Evolutionary conservation across 2,888 invertebrate genomes (phyloP), one percentile per base, ranked within the genome.

Genomic region (Odontocolon sp.): DNA sequence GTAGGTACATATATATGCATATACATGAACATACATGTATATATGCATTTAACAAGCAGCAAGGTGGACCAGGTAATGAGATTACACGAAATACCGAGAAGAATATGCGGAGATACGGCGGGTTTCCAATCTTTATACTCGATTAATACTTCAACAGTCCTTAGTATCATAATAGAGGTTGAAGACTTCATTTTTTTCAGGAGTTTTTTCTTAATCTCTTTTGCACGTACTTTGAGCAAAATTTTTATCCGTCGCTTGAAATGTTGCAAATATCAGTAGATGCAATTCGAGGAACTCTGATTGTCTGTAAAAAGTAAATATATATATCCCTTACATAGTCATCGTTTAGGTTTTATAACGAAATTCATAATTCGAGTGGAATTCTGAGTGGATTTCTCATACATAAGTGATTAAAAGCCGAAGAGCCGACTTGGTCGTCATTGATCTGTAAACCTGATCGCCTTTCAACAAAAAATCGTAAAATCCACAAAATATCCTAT

Each of bases 401-500:
- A 31, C 64, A 75, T 75, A 64, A 33, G 56, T 59, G 75, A 75
- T 70, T 54, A 70, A 64, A 77, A 61, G 71, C 59, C 26, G 56
- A 26, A 52, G 31, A 31, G 45, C 70, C 71, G 76, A 54, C 70
- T 6, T 28, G 40, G 69, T 42, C 36, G 36, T 40, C 33, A 42
- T 50, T 64, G 36, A 69, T 11, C 64, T 23, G 40, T 18, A 26
- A 64, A 11, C 23, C 36, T 26, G 33, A 36, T 63, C 47, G 26
- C 6, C 66, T 21, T 56, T 57, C 11, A 45, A 28, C 1, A 33
- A 40, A 28, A 31, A 63, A 66, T 33, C 26, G 36, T 38, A 74
- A 47, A 47, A 64, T 47, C 56, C 16, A 45, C 45, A 63, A 33
- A 31, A 56, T 3, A 33, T 11, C 11, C 14, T 33, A 47, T 26